A percentile compares a stretch with the other conserved stretches of the same genome.
Conservation (phyloP, 2,888 invertebrate genomes). For the Acanthosepion pharaonis region DNA sequence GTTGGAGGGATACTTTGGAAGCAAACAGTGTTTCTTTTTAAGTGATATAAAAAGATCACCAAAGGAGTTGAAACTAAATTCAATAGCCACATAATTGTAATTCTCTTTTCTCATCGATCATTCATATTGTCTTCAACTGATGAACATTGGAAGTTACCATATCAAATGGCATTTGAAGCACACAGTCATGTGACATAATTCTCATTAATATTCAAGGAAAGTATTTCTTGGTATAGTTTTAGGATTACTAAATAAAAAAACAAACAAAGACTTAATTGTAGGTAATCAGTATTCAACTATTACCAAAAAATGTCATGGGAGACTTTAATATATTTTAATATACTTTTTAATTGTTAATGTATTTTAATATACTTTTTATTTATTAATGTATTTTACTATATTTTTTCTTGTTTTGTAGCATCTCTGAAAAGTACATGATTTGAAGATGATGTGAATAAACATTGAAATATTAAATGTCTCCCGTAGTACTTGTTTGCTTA, state of each 20-base stretch:
- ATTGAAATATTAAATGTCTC: background rate
- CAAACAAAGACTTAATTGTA: background rate
- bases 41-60: background rate
- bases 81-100: background rate
- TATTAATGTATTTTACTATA: no score
- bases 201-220: background rate
- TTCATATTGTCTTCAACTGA: background rate
- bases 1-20: no score
- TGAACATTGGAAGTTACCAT: no score
- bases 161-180: background rate
- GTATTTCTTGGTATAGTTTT: background rate
- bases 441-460: background rate
- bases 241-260: background rate
- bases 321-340: background rate
- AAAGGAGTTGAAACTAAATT: background rate
- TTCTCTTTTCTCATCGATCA: background rate
- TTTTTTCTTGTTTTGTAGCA: no score
- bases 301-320: background rate
- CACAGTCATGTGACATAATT: background rate
- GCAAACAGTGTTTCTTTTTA: no score
- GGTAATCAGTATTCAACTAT: no score
- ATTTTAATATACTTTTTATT: no score
- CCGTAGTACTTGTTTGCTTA: background rate
- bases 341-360: no score
- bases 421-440: no score